Percentiles rank a stretch among this genome's conserved stretches.
These are phyloP conservation scores for Megamerina dolium DNA, from an alignment of 2,888 invertebrate species.

Conservation along the genomic window DNA sequence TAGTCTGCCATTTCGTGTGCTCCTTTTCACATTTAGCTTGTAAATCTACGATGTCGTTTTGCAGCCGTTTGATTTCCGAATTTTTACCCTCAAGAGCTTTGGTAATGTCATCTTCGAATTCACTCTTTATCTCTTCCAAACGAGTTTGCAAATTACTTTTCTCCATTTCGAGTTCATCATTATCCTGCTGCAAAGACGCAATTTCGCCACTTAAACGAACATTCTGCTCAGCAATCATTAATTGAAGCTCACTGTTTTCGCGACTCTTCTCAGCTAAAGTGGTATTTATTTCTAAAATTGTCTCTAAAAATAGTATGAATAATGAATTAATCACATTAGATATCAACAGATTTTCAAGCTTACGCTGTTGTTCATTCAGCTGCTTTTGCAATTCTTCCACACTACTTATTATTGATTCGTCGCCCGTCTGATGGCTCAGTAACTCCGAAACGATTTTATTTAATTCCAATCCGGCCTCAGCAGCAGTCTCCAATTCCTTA, in stretches of 20 bases:
- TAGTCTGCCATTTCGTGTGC: conserved; percentile 40
- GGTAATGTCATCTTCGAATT: conserved; percentile 43
- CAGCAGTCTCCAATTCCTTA: conserved; percentile 69
- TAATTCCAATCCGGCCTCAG: conserved; percentile 71
- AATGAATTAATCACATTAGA: too few relatives aligned
- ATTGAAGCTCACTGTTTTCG: conserved; percentile 53
- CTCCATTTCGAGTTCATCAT: conserved; percentile 53
- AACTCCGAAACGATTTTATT: conserved; percentile 63
- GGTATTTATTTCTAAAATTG: conserved; percentile 53
- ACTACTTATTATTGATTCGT: conserved; percentile 58
- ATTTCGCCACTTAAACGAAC: conserved; percentile 54
- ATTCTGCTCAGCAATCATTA: conserved; percentile 47
- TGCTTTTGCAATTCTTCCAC: conserved; percentile 62
- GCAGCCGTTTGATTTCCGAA: conserved; percentile 40
- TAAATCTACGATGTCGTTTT: conserved; percentile 39
- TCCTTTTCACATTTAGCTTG: conserved; percentile 35
- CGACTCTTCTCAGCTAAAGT: conserved; percentile 52
- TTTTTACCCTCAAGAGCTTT: conserved; percentile 41
- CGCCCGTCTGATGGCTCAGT: conserved; percentile 62
- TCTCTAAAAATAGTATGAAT: conserved; percentile 32
- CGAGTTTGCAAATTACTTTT: conserved; percentile 38
- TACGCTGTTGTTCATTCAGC: conserved; percentile 57
- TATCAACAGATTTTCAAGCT: not conserved
- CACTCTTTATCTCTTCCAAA: conserved; percentile 41
- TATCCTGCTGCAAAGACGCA: conserved; percentile 54